phyloP scores from a whole-genome alignment of 2,113 vertebrate genomes.

The Tychaedon coryphoeus region DNA sequence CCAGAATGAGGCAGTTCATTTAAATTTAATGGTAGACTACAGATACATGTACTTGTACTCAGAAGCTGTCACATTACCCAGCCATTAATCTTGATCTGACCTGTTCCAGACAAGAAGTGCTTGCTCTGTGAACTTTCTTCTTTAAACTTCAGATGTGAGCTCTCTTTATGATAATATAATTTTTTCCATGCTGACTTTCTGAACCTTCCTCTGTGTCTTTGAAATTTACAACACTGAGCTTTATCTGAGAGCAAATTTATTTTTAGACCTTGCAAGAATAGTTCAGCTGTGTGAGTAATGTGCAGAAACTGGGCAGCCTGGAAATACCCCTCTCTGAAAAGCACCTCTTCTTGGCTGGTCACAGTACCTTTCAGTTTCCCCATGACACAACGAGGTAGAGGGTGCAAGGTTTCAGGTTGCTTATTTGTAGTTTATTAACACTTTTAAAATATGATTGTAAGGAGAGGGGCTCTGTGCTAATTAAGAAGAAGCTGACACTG shows the following conservation, averaged over 20 bases:
- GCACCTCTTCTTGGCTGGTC: neutral
- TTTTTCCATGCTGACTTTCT: neutral
- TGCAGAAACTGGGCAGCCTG: neutral
- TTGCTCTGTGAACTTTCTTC: neutral
- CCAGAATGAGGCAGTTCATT: neutral
- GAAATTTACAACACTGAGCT: neutral
- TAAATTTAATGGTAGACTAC: neutral
- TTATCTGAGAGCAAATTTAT: neutral
- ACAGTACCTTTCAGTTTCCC: neutral
- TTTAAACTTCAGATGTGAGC: slow-evolving; percentile 4
- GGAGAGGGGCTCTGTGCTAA: neutral
- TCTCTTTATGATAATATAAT: neutral
- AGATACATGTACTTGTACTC: neutral
- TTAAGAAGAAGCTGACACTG: neutral
- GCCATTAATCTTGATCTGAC: neutral
- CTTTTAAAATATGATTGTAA: neutral
- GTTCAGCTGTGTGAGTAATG: neutral
- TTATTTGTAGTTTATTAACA: neutral
- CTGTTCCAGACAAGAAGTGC: neutral
- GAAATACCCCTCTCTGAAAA: neutral
- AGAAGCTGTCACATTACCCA: neutral
- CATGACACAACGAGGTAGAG: too few relatives aligned
- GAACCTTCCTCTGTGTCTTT: neutral
- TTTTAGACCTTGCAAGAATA: neutral
- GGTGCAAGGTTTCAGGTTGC: neutral